Percentiles rank a stretch among this genome's conserved stretches.
Conservation (phyloP, 2,113 vertebrate species). For the Pampusana beccarii region DNA sequence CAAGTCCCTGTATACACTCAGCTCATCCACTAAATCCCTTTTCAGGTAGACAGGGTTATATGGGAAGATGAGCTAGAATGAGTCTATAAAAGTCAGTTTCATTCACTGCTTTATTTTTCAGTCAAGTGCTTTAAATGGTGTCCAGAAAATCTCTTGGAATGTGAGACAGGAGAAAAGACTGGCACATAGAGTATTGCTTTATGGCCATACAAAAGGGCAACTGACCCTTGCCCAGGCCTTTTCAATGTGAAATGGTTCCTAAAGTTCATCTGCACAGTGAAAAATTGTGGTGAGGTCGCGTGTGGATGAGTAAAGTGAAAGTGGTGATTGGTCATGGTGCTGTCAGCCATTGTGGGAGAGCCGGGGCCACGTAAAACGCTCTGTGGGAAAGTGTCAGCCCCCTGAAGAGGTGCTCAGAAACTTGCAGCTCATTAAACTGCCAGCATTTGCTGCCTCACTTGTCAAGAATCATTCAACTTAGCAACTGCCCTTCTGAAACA, state of each 20-base stretch:
- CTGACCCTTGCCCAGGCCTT: conserved; percentile 83
- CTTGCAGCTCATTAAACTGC: conserved; percentile 82
- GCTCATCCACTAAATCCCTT: conserved; percentile 89
- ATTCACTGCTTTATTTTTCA: conserved; percentile 95
- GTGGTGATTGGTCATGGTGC: conserved; percentile 91
- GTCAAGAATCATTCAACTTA: conserved; percentile 79
- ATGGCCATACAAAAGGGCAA: conserved; percentile 82
- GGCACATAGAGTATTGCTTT: conserved; percentile 80
- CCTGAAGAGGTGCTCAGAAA: conserved; percentile 83
- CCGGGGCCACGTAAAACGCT: conserved; percentile 76
- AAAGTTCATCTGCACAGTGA: conserved; percentile 94
- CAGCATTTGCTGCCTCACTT: conserved; percentile 86
- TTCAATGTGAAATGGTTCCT: conserved; percentile 79
- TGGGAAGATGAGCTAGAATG: conserved; percentile 97
- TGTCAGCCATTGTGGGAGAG: conserved; percentile 85
- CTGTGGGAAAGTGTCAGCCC: conserved; percentile 87
- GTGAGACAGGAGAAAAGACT: conserved; percentile 90
- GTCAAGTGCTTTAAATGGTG: conserved; percentile 86
- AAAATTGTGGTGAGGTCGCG: conserved; percentile 96
- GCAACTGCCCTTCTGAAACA: conserved; percentile 74
- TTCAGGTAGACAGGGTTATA: conserved; percentile 90
- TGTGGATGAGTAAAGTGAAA: conserved; percentile 95
- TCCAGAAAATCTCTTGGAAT: conserved; percentile 85
- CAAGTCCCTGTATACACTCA: conserved; percentile 81
- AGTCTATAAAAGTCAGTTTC: conserved; percentile 99